Evolutionary conservation across 2,888 invertebrate genomes (phyloP).

Genomic region (Melanchra persicariae): DNA sequence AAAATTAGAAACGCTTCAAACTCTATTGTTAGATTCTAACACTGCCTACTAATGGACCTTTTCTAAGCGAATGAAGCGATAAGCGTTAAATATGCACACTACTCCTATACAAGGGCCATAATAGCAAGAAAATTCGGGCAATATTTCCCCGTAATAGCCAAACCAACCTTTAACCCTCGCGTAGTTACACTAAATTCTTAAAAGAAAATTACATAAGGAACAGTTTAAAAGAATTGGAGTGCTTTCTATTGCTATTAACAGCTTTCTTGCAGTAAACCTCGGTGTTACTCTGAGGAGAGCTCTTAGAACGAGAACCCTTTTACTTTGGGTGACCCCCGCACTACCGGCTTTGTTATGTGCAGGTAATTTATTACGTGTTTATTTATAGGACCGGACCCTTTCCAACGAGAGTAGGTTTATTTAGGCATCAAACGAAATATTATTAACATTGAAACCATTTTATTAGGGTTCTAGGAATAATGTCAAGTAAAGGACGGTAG

Average conservation of each 20-base stretch:
- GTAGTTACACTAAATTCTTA: constrained; percentile 44
- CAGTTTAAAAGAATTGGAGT: constrained; percentile 52
- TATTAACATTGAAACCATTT: constrained; percentile 53
- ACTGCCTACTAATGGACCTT: constrained; percentile 26
- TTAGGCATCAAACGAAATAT: constrained; percentile 58
- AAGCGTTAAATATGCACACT: constrained; percentile 36
- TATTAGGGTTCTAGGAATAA: constrained; percentile 45
- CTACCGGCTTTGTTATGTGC: constrained; percentile 58
- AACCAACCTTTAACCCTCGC: constrained; percentile 29
- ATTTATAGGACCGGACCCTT: constrained; percentile 51
- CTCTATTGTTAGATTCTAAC: constrained; percentile 28
- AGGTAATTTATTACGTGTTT: constrained; percentile 59
- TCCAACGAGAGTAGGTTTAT: constrained; percentile 49
- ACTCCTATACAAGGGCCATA: constrained; percentile 9
- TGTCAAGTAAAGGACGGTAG: constrained; percentile 31
- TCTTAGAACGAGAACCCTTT: constrained; percentile 72
- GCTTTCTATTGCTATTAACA: constrained; percentile 64
- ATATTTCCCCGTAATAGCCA: constrained; percentile 29
- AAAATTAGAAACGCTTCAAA: constrained; percentile 27
- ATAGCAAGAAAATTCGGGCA: constrained; percentile 32
- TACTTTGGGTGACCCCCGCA: constrained; percentile 64
- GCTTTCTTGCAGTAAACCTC: constrained; percentile 68
- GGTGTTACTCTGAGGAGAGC: constrained; percentile 62
- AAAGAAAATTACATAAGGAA: constrained; percentile 43
- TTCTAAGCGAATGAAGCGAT: constrained; percentile 34